Evolutionary conservation across 2,888 invertebrate genomes (phyloP), one percentile per base, ranked within the genome.

Genomic region (Cheilosia scutellata): DNA sequence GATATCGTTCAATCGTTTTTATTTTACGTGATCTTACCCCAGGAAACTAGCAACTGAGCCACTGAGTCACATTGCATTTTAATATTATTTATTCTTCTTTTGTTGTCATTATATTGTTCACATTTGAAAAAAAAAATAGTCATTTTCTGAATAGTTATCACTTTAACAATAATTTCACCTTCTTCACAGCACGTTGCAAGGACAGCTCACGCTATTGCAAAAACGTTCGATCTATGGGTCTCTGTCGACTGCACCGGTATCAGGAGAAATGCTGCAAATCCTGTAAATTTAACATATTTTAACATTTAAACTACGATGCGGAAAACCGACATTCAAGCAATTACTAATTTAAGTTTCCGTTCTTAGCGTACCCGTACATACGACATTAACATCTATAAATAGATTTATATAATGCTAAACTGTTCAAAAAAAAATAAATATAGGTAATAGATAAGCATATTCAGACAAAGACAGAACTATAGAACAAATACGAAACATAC

Each of bases 251-350:
- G 88, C 94, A 95, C 89, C 95, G 96, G 49, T 98, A 97, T 93
- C 95, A 95, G 91, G 95, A 95, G 90, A 97, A 96, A 91, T 98
- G 98, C 93, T 98, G 98, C 94, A 95, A 95, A 89, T 96, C 97
- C 71, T 98, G 98, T 93, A 93, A 90, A 89, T 89, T 89, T 68
- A 89, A 88, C 78, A 86, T 87, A 60, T 86, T 84, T 51, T 82
- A 82, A 82, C 66, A 79, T 49, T 49, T 31, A 60, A n/a, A 55
- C 11, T 40, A 70, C 53, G 33, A 74, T 55, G 25, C 49, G 27
- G n/a, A 66, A 71, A 31, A 58, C 63, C 20, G 68, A 80, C 75
- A 29, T 84, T 58, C 20, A 75, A 79, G 70, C 72, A 83, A 78
- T 68, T 57, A 78, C 42, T 60, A 82, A 47, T 13, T 49, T 76